Percentiles rank a stretch among this genome's conserved stretches.
Conservation (phyloP, 2,113 vertebrate species). For the Axis porcinus region DNA sequence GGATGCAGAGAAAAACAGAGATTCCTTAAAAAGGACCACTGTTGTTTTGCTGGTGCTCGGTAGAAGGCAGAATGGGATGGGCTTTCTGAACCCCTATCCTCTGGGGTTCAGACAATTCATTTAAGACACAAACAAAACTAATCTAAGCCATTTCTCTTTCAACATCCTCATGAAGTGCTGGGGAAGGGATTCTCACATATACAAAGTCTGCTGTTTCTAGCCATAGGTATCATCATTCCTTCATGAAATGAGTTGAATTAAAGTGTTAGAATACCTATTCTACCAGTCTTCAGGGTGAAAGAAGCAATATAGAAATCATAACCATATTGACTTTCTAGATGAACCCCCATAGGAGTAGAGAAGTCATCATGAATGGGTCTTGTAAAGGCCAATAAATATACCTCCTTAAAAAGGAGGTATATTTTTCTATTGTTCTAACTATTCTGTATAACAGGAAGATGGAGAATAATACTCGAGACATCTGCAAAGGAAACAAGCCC, state of each 20-base stretch:
- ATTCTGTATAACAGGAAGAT: not conserved
- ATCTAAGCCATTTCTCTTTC: not conserved
- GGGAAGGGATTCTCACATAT: not conserved
- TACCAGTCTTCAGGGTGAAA: not conserved
- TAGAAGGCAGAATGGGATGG: not conserved
- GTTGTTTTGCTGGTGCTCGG: not conserved
- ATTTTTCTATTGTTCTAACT: conserved; percentile 28
- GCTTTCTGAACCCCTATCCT: not conserved
- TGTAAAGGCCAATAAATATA: not conserved
- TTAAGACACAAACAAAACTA: not conserved
- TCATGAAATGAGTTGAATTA: not conserved
- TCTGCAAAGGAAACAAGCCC: conserved; percentile 38
- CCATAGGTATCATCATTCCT: not conserved
- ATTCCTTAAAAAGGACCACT: not conserved
- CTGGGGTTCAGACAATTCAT: not conserved
- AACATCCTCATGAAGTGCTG: not conserved
- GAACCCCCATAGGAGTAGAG: not conserved
- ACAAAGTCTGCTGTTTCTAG: not conserved
- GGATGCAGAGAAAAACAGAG: not conserved
- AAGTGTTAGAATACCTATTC: not conserved
- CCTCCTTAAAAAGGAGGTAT: not conserved
- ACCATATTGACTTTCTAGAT: not conserved
- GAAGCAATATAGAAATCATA: not conserved
- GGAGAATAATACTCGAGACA: conserved; percentile 1
- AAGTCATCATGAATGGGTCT: not conserved